Evolutionary conservation across 2,113 vertebrate genomes (phyloP), one percentile per base, ranked within the genome.

Genomic region (Ranitomeya variabilis): DNA sequence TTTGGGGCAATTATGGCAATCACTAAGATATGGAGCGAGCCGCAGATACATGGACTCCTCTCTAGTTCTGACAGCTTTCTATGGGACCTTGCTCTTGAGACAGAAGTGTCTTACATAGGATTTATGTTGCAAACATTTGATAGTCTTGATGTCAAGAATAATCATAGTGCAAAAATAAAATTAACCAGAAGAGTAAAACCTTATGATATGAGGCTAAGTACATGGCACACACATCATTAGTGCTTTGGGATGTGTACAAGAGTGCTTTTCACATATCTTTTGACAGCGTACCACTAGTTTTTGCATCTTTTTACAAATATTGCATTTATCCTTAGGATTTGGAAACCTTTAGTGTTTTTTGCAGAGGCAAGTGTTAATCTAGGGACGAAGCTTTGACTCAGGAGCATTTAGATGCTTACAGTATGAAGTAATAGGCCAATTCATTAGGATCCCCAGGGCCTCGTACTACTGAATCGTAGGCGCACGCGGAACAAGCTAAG

Each of bases 391-490:
- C 94, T 93, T 94, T 92, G 92, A 94, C 95, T 92, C 89, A 93
- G 95, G 96, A 96, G 93, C 94, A 95, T 93, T 95, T 93, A 95
- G 94, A 95, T 94, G 96, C 95, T 95, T 97, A 96, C 95, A 95
- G 94, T 94, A 91, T 95, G 96, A 96, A 95, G 96, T 96, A 96
- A 96, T 95, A 96, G 96, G 96, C 93, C 96, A 96, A 98, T 97
- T 97, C 96, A 97, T 97, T 97, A 97, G 95, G 95, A 95, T 96
- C 97, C 97, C 95, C 94, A 94, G 95, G 97, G 96, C 94, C 95
- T 95, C 92, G 92, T 94, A 92, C 91, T 91, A 93, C 77, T 90
- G 92, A 94, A 95, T 93, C 91, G 87, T 91, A 92, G 93, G 95
- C 95, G 92, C 90, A 93, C 89, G 93, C 92, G 92, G 94, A 92